phyloP scores from a whole-genome alignment of 2,797 vertebrate species.

The Salmo trutta region DNA sequence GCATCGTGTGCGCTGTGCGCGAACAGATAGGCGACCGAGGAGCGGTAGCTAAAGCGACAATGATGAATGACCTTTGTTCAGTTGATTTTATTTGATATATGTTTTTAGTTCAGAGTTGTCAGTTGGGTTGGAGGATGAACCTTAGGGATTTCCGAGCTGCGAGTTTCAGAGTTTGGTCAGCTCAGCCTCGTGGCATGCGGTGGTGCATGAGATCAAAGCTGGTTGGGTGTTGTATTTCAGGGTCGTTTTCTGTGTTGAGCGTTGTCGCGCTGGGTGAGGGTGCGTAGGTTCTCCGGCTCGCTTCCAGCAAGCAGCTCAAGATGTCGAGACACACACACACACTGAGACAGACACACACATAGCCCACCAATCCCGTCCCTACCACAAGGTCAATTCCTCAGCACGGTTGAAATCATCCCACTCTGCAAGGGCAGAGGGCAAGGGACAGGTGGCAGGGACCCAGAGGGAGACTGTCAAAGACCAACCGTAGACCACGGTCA shows the following conservation, averaged over 20 bases:
- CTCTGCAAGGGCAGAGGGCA: conserved; percentile 20
- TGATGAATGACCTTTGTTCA: background rate
- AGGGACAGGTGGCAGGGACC: conserved; percentile 17
- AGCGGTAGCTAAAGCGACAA: background rate
- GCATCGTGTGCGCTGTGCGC: background rate
- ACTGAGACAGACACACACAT: conserved; percentile 1
- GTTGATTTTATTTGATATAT: no score
- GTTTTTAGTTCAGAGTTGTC: conserved; percentile 37
- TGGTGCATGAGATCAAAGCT: conserved; percentile 51
- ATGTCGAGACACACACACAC: conserved; percentile 3
- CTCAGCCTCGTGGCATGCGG: conserved; percentile 39
- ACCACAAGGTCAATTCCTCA: conserved; percentile 57
- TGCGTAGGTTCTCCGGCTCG: conserved; percentile 39
- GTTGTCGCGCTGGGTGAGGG: conserved; percentile 38
- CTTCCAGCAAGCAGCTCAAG: conserved; percentile 26
- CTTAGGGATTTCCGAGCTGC: background rate
- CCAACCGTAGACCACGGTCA: background rate
- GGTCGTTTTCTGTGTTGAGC: background rate
- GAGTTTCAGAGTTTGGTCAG: conserved; percentile 16
- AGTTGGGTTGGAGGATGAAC: conserved; percentile 24
- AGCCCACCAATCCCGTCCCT: conserved; percentile 16
- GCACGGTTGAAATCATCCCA: conserved; percentile 36
- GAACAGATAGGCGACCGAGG: background rate
- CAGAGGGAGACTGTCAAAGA: background rate
- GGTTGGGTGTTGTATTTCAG: conserved; percentile 48